Percentiles rank a stretch among this genome's conserved stretches.
These are phyloP conservation scores for Myiothlypis coronata DNA, from an alignment of 2,797 vertebrate genomes.

Conservation along the genomic window DNA sequence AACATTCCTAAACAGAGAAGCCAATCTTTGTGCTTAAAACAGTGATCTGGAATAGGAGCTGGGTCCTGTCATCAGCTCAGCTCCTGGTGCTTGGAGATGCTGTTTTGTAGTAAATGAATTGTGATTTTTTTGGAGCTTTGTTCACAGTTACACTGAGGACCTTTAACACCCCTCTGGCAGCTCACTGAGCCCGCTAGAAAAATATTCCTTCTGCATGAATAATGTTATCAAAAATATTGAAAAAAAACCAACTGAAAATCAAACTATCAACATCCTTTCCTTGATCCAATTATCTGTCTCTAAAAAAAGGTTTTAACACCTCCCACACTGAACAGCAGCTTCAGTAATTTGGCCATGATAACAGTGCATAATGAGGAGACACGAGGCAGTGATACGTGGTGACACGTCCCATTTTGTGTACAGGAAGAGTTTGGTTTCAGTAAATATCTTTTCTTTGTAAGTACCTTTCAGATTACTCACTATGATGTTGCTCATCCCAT, in stretches of 20 bases:
- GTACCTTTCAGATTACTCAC: neutral
- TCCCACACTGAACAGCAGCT: slow-evolving; percentile 68
- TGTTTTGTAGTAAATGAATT: neutral
- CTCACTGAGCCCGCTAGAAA: neutral
- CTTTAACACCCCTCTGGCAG: slow-evolving; percentile 5
- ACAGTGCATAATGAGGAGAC: slow-evolving; percentile 61
- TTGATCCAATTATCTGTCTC: slow-evolving; percentile 68
- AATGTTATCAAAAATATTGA: slow-evolving; percentile 14
- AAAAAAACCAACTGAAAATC: slow-evolving; percentile 57
- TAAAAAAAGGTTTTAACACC: slow-evolving; percentile 71
- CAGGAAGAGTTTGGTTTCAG: neutral
- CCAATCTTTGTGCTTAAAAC: neutral
- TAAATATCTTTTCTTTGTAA: neutral
- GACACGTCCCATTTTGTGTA: slow-evolving; percentile 26
- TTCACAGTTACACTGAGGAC: neutral
- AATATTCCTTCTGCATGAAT: neutral
- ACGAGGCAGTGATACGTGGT: slow-evolving; percentile 11
- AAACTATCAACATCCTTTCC: slow-evolving; percentile 55
- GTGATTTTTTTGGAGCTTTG: neutral
- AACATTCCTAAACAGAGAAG: neutral
- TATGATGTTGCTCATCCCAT: neutral
- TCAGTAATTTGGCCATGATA: slow-evolving; percentile 56
- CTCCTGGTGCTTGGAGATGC: neutral
- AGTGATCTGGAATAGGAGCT: neutral
- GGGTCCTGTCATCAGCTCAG: neutral